Conservation (phyloP, 1,140 invertebrate genomes). For the Drosophila watanabei region DNA sequence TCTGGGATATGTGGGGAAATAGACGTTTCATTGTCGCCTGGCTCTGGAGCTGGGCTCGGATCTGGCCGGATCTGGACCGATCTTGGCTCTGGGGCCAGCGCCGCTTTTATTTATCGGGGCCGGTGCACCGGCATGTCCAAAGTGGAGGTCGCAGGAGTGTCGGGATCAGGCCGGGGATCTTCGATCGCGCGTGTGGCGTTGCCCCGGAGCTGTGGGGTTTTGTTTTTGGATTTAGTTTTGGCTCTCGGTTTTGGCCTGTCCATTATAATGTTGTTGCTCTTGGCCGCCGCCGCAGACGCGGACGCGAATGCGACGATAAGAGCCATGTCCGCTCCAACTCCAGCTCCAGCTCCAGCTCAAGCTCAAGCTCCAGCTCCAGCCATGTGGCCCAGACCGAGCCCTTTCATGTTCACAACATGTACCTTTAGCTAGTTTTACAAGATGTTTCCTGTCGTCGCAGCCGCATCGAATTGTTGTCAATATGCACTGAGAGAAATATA, state of each 20-base stretch:
- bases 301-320: constrained; percentile 59
- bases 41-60: constrained; percentile 7
- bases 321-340: constrained; percentile 22
- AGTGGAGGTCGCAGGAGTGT: constrained; percentile 49
- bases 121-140: constrained; percentile 78
- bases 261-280: constrained; percentile 83
- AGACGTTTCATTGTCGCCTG: constrained; percentile 85
- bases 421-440: constrained; percentile 85
- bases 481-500: constrained; percentile 45
- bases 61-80: constrained; percentile 19
- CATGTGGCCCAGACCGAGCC: constrained; percentile 51
- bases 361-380: neutral
- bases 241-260: constrained; percentile 64
- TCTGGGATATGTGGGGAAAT: constrained; percentile 72
- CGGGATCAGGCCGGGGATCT: constrained; percentile 6
- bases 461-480: constrained; percentile 84
- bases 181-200: constrained; percentile 68
- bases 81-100: constrained; percentile 42
- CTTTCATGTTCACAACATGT: constrained; percentile 84
- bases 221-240: constrained; percentile 52
- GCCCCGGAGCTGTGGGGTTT: constrained; percentile 36
- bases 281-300: constrained; percentile 33
- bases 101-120: constrained; percentile 78
- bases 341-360: neutral
- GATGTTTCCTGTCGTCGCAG: constrained; percentile 85